phyloP scores from a whole-genome alignment of 2,888 invertebrate species.

The Oxytorus armatus region DNA sequence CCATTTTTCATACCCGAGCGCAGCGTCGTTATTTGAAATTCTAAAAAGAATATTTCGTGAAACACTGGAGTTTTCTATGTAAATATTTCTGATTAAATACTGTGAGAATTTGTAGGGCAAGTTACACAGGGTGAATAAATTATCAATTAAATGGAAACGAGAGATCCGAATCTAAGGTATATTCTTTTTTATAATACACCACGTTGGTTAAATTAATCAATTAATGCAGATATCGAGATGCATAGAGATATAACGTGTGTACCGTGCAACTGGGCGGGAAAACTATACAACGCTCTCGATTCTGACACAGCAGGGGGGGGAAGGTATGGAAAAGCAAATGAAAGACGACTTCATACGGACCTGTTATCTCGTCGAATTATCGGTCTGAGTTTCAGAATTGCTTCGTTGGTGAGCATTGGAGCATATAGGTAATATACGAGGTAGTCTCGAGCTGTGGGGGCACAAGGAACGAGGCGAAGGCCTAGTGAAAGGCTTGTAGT shows the following conservation, averaged over 20 bases:
- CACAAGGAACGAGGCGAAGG: conserved; percentile 70
- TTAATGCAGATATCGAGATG: too few species aligned
- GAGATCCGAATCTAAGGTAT: too few species aligned
- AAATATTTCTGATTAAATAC: not conserved
- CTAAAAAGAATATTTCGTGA: too few species aligned
- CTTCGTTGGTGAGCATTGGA: conserved; percentile 44
- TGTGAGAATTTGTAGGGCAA: too few species aligned
- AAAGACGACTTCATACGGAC: conserved; percentile 8
- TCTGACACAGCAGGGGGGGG: not conserved
- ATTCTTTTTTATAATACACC: too few species aligned
- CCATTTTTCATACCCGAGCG: too few species aligned
- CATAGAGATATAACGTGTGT: not conserved
- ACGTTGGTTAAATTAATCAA: too few species aligned
- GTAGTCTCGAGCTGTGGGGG: conserved; percentile 41
- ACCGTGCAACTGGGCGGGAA: not conserved
- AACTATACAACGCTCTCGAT: not conserved
- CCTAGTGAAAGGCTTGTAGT: conserved; percentile 72
- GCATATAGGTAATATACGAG: conserved; percentile 39
- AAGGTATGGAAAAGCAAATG: conserved; percentile 19
- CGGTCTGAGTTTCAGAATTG: conserved; percentile 60
- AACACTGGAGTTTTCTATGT: too few species aligned
- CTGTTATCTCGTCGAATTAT: conserved; percentile 68
- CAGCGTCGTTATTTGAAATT: too few species aligned
- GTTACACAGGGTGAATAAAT: too few species aligned
- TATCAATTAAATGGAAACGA: too few species aligned